phyloP scores from a whole-genome alignment of 2,888 invertebrate species.

The Synanthedon myopaeformis region DNA sequence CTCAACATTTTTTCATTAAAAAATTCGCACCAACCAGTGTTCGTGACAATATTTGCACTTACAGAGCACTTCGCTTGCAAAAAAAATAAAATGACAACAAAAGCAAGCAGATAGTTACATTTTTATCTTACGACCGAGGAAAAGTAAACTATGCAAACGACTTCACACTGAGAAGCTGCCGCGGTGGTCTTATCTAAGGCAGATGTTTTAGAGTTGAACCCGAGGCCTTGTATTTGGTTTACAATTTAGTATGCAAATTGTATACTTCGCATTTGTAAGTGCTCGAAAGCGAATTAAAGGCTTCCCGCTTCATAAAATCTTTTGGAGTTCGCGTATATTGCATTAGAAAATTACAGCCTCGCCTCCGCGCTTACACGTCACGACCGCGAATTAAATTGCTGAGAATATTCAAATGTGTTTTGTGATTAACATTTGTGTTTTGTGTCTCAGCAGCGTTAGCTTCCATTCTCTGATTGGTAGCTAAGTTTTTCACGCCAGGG shows the following conservation, averaged over 20 bases:
- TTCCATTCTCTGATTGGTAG: conserved; percentile 26
- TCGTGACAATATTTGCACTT: conserved; percentile 1
- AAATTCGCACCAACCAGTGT: no score
- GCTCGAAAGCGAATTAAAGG: conserved; percentile 37
- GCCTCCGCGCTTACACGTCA: conserved; percentile 15
- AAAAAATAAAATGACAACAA: conserved; percentile 13
- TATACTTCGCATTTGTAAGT: conserved; percentile 40
- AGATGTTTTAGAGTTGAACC: conserved; percentile 27
- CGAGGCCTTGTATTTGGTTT: conserved; percentile 37
- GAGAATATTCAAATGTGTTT: conserved; percentile 45
- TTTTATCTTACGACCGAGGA: conserved; percentile 25
- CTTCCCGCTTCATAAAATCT: conserved; percentile 37
- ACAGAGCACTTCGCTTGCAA: conserved; percentile 5
- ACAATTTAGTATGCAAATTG: conserved; percentile 55
- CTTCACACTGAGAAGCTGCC: conserved; percentile 27
- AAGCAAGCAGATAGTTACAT: conserved; percentile 31
- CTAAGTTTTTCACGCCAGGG: conserved; percentile 15
- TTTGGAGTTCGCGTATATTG: conserved; percentile 23
- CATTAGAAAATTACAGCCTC: conserved; percentile 29
- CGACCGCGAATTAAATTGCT: conserved; percentile 26
- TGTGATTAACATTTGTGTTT: conserved; percentile 36
- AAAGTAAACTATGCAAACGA: conserved; percentile 35
- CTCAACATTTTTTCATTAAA: no score
- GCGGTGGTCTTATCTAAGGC: conserved; percentile 33
- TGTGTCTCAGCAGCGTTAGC: conserved; percentile 18